phyloP scores from a whole-genome alignment of 2,797 vertebrate genomes.

The Xenentodon cancila region DNA sequence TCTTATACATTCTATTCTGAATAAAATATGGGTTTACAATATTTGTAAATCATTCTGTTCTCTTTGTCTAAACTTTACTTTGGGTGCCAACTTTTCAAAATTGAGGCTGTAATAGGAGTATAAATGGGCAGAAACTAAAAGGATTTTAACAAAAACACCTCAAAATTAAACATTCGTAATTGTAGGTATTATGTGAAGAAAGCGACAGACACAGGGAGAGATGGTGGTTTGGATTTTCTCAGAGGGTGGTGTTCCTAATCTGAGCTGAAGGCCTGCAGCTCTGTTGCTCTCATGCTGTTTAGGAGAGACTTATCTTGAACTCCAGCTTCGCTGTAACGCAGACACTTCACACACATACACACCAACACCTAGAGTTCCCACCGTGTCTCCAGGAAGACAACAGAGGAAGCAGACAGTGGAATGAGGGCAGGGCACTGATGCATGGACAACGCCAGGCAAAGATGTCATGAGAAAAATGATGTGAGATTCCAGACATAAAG shows the following conservation, averaged over 20 bases:
- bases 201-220: no score
- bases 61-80: no score
- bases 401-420: conserved; percentile 48
- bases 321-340: conserved; percentile 53
- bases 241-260: conserved; percentile 56
- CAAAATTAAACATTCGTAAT: no score
- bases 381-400: conserved; percentile 41
- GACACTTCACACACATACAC: conserved; percentile 22
- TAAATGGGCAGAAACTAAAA: no score
- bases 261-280: conserved; percentile 48
- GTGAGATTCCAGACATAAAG: conserved; percentile 57
- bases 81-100: no score
- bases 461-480: conserved; percentile 67
- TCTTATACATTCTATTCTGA: no score
- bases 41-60: no score
- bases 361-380: conserved; percentile 35
- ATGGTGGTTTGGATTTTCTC: conserved; percentile 14
- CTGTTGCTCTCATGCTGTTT: conserved; percentile 65
- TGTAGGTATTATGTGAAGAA: no score
- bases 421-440: conserved; percentile 61
- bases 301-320: conserved; percentile 61
- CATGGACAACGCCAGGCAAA: conserved; percentile 59
- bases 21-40: no score
- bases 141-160: no score
- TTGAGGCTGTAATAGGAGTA: no score